Conservation (phyloP, 2,797 vertebrate species). For the Picus viridis region DNA sequence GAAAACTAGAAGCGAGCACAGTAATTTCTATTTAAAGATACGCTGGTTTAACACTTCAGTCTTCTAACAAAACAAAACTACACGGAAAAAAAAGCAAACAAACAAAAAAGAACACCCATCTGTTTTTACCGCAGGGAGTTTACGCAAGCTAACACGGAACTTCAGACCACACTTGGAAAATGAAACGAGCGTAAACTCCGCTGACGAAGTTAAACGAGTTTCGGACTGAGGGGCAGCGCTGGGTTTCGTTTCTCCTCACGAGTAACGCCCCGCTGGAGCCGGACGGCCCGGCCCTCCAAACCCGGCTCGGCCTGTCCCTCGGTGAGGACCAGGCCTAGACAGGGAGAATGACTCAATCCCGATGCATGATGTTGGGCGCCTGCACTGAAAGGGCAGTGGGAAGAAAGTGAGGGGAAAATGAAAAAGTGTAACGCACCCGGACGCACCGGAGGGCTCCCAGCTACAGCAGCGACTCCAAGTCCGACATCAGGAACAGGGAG, state of each 20-base stretch:
- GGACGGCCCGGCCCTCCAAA: no score
- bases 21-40: neutral
- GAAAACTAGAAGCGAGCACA: accelerated
- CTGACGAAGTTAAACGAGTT: no score
- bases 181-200: neutral
- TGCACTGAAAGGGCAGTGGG: accelerated
- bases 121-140: neutral
- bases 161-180: neutral
- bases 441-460: neutral
- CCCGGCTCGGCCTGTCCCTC: no score
- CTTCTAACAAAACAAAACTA: no score
- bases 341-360: no score
- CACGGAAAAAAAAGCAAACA: no score
- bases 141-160: neutral
- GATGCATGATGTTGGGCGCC: accelerated
- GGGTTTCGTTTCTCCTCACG: neutral
- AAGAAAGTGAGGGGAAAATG: no score
- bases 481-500: neutral
- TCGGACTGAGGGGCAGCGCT: no score
- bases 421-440: conserved; percentile 27
- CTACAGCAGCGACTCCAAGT: neutral
- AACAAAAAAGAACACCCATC: no score
- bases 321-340: no score
- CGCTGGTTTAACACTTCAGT: neutral
- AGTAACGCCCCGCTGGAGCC: neutral